These are phyloP conservation scores for silkworm (Bombyx mori) DNA, from an alignment of 1,140 invertebrate genomes.

Conservation along the genomic window DNA sequence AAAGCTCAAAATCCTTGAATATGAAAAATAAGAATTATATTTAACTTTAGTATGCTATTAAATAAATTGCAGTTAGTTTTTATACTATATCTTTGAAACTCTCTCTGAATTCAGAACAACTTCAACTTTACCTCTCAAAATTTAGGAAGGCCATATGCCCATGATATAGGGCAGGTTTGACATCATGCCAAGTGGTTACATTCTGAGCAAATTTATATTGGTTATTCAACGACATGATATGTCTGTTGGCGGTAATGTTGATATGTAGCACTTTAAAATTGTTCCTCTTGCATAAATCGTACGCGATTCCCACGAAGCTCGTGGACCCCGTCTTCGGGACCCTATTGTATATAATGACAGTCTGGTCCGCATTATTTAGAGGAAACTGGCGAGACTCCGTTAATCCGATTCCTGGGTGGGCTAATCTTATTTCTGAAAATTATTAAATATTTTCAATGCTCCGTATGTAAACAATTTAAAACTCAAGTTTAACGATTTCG, in stretches of 20 bases:
- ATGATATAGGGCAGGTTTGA: conserved; percentile 95
- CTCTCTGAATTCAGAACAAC: too few species aligned
- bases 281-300: conserved; percentile 94
- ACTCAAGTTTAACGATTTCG: too few species aligned
- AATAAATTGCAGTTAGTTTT: too few species aligned
- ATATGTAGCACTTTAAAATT: conserved; percentile 72
- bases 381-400: conserved; percentile 49
- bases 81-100: too few species aligned
- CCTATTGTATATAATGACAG: conserved; percentile 94
- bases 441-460: too few species aligned
- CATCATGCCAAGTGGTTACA: conserved; percentile 88
- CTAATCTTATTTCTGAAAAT: conserved; percentile 48
- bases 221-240: conserved; percentile 89
- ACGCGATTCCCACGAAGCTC: conserved; percentile 96
- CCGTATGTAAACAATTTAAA: too few species aligned
- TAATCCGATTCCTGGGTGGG: conserved; percentile 27
- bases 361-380: conserved; percentile 33
- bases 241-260: neutral
- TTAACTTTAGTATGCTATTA: too few species aligned
- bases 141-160: conserved; percentile 97
- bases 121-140: conserved; percentile 83
- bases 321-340: conserved; percentile 99
- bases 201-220: conserved; percentile 94
- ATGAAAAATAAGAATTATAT: too few species aligned
- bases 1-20: too few species aligned